Percentiles rank a stretch among this genome's conserved stretches.
phyloP scores from a whole-genome alignment of 1,140 invertebrate species.

The Teleogryllus occipitalis region DNA sequence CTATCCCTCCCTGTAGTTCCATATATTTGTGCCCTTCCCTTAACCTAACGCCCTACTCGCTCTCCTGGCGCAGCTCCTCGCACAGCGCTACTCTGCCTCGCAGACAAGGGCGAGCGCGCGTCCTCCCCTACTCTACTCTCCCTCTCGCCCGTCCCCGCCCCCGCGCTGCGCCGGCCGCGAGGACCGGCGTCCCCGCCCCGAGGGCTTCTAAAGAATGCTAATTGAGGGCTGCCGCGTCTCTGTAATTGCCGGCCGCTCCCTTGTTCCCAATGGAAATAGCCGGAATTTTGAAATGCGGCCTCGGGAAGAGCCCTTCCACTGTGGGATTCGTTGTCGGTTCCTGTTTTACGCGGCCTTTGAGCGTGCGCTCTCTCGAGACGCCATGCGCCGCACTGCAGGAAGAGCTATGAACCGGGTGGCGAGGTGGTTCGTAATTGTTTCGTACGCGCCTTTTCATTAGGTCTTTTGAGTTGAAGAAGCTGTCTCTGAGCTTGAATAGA shows the following conservation, averaged over 20 bases:
- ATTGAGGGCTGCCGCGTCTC: background rate
- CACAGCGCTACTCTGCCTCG: background rate
- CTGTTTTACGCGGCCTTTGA: background rate
- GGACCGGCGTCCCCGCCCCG: background rate
- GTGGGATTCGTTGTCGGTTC: background rate
- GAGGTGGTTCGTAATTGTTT: background rate
- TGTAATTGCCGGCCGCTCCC: background rate
- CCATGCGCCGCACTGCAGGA: background rate
- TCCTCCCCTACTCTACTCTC: no score
- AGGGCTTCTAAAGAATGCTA: constrained; percentile 4
- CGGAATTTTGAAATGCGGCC: background rate
- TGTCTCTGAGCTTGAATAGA: no score
- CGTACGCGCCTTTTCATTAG: no score
- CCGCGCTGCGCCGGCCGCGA: background rate
- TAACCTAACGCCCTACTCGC: no score
- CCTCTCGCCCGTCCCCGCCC: no score
- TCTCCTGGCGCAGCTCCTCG: no score
- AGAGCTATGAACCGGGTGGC: background rate
- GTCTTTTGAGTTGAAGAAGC: no score
- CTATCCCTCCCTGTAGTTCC: no score
- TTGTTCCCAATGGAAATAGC: background rate
- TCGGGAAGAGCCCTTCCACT: background rate
- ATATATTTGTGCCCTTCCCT: no score
- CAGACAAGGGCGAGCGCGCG: background rate
- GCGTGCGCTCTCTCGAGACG: background rate